Evolutionary conservation across 1,140 invertebrate species (phyloP).

Genomic region (Zeugodacus cucurbitae): DNA sequence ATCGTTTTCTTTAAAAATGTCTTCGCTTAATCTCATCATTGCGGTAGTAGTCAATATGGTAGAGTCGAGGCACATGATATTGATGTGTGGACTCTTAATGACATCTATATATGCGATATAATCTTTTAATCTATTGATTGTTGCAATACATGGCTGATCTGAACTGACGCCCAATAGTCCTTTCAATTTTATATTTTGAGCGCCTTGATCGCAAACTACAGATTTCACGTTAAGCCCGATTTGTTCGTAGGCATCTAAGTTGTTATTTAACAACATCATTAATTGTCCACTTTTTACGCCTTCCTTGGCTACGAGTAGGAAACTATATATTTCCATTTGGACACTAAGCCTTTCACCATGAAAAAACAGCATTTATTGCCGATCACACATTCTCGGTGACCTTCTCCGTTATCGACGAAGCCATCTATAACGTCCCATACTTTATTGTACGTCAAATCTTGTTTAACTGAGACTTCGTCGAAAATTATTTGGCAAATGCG

Average conservation of each 20-base stretch:
- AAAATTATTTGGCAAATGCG: background rate
- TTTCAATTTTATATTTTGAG: background rate
- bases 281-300: background rate
- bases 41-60: too few species aligned
- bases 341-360: background rate
- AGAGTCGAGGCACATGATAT: too few species aligned
- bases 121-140: too few species aligned
- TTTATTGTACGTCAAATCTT: too few species aligned
- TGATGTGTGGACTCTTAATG: too few species aligned
- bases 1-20: too few species aligned
- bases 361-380: background rate
- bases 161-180: background rate
- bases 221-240: background rate
- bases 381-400: background rate
- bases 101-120: too few species aligned
- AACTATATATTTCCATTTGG: too few species aligned
- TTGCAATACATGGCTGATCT: background rate
- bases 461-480: background rate
- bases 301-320: background rate
- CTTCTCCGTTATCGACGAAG: background rate
- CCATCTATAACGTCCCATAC: too few species aligned
- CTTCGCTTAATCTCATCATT: too few species aligned
- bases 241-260: background rate
- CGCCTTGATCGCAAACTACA: background rate
- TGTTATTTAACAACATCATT: background rate